Base-by-base conservation (phyloP, 2,888 invertebrate genomes). In the Drosophila suboccidentalis region DNA sequence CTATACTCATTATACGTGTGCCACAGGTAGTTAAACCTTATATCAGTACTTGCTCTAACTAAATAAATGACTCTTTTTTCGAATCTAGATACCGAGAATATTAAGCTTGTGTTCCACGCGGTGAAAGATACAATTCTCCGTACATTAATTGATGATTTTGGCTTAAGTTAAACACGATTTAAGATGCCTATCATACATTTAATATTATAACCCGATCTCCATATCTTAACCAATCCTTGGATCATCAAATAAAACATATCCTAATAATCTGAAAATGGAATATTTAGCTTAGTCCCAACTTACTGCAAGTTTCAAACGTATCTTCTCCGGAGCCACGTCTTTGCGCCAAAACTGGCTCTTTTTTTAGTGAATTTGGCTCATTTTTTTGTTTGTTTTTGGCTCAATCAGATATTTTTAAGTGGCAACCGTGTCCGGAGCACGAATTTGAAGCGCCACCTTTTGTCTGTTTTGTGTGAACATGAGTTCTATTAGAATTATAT, bases 1-100 rank as follows among this genome's bases (percentile, higher is more conserved):
- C 94, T 99, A 99, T 95, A 99, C 99, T 94, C 99, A 99, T 95
- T 99, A 99, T 95, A 99, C 99, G 92, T 99, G 99, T 96, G 99
- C 99, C 94, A 99, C 99, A 96, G 99, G 99, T 99, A 95, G 93
- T 91, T 89, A 8, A 2, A 34, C 4, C 4, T 26, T 36, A 3
- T 32, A 13, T 19, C 6, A 6, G 13, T 11, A 44, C 2, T 44
- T 19, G 4, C 10, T 8, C n/a, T 8, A 50, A 17, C 2, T 4
- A 22, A 38, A 11, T 32, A 11, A 8, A 58, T 26, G 2, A 1
- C 17, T 39, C 3, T 55, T 15, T 32, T 8, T 44, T 26, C 32
- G 4, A 43, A 86, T 63, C 93, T 94, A 97, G 98, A 98, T 93
- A 98, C 98, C 88, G 97, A 97, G 94, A 98, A 98, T 93, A 97